Percentiles rank a stretch among this genome's conserved stretches.
phyloP scores from a whole-genome alignment of 2,888 invertebrate genomes.

The Agrochola litura region DNA sequence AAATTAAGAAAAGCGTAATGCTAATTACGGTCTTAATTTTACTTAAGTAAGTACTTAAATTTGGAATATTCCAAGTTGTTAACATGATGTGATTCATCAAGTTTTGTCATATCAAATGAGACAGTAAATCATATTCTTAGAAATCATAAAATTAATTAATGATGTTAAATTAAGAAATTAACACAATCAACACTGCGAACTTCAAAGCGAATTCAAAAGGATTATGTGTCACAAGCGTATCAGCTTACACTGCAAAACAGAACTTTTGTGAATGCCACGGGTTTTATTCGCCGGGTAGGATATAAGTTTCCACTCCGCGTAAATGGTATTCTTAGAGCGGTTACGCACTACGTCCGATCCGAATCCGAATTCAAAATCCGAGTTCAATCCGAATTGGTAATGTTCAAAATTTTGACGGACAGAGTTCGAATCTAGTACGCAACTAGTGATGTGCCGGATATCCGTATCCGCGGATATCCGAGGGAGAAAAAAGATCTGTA shows the following conservation, averaged over 20 bases:
- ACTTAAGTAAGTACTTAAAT: not conserved
- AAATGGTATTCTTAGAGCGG: not conserved
- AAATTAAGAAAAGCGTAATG: no score
- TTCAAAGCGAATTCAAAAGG: conserved; percentile 60
- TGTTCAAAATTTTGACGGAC: no score
- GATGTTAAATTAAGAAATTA: conserved; percentile 39
- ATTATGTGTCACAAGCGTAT: conserved; percentile 57
- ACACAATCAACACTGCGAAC: conserved; percentile 46
- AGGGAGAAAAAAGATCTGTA: no score
- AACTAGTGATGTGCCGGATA: no score
- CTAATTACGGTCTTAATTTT: not conserved
- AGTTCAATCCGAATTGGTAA: no score
- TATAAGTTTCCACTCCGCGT: not conserved
- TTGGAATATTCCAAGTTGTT: not conserved
- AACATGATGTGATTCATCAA: no score
- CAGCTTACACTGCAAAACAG: conserved; percentile 35
- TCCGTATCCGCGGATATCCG: no score
- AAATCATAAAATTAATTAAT: conserved; percentile 51
- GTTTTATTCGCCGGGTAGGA: no score
- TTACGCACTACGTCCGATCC: no score
- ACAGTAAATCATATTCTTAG: conserved; percentile 39
- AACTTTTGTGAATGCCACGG: not conserved
- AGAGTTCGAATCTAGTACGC: no score
- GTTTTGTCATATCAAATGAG: conserved; percentile 25
- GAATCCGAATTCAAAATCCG: no score